Evolutionary conservation across 2,797 vertebrate genomes (phyloP).

Genomic region (Sebastes oblongus): DNA sequence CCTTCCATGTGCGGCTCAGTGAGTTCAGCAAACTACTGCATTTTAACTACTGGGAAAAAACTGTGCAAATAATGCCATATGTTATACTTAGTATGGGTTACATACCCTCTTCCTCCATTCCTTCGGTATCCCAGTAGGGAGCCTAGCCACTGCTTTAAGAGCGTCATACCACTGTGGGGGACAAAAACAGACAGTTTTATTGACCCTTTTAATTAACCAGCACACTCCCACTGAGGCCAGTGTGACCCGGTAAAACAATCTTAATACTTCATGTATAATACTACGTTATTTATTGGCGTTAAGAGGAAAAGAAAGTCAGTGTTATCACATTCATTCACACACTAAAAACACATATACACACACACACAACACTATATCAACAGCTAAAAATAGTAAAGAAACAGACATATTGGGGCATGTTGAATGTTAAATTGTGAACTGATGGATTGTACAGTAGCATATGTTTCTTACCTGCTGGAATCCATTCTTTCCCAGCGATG

Average conservation of each 20-base stretch:
- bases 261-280: neutral
- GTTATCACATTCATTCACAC: neutral
- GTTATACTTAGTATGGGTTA: neutral
- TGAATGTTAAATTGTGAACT: neutral
- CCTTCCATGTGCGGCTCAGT: neutral
- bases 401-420: neutral
- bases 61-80: neutral
- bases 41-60: neutral
- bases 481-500: conserved; percentile 94
- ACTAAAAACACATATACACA: neutral
- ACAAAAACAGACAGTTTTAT: neutral
- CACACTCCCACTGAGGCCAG: neutral
- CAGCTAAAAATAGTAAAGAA: neutral
- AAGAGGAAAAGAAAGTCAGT: neutral
- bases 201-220: neutral
- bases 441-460: neutral
- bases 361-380: neutral
- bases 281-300: neutral
- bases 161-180: conserved; percentile 93
- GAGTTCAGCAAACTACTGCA: neutral
- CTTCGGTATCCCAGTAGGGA: conserved; percentile 96
- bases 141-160: conserved; percentile 93
- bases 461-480: conserved; percentile 91
- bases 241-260: neutral
- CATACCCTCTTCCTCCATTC: conserved; percentile 96